phyloP scores from a whole-genome alignment of 2,888 invertebrate genomes.

The Caenorhabditis doughertyi region DNA sequence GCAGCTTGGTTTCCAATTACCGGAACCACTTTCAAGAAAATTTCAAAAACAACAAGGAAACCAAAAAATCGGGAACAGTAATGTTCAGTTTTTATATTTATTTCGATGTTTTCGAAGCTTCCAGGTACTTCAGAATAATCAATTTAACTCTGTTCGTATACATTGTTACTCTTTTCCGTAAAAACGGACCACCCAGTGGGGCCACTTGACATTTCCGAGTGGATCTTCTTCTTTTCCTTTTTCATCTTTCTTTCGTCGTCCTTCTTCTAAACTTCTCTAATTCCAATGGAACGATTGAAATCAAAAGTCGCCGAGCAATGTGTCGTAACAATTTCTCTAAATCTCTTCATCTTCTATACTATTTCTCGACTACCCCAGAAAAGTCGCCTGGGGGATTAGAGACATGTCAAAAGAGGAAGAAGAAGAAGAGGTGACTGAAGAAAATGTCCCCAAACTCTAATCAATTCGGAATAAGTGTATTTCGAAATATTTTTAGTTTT shows the following conservation, averaged over 20 bases:
- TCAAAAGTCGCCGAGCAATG: conserved; percentile 35
- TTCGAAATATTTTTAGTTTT: conserved; percentile 52
- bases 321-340: conserved; percentile 42
- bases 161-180: not conserved
- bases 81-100: no score
- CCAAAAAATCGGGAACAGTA: no score
- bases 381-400: conserved; percentile 60
- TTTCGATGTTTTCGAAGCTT: no score
- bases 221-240: conserved; percentile 12
- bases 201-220: conserved; percentile 55
- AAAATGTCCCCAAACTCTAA: conserved; percentile 27
- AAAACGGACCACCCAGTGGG: not conserved
- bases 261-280: conserved; percentile 22
- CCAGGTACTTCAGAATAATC: no score
- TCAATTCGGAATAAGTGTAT: conserved; percentile 47
- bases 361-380: conserved; percentile 8
- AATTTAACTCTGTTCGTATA: not conserved
- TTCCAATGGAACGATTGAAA: conserved; percentile 41
- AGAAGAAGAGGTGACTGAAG: not conserved
- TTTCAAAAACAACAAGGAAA: no score
- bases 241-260: not conserved
- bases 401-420: conserved; percentile 6
- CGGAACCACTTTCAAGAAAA: no score
- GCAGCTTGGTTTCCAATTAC: no score
- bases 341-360: conserved; percentile 8